phyloP scores from a whole-genome alignment of 1,140 invertebrate species.

The Acyrthosiphon pisum region DNA sequence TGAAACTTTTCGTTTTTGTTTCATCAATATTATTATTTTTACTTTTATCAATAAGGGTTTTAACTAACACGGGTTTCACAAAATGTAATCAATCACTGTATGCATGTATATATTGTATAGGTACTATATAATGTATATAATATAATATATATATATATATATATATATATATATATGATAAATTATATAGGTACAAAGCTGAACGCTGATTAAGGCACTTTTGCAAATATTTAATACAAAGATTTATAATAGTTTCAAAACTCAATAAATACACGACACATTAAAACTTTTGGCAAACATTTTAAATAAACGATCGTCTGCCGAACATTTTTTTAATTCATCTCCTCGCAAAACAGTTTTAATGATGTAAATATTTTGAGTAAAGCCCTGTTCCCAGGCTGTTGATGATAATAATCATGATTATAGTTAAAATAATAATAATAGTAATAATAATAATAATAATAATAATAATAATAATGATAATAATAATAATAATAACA shows the following conservation, averaged over 20 bases:
- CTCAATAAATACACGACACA: background rate
- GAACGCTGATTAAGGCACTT: slow-evolving; percentile 5
- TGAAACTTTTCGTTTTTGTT: background rate
- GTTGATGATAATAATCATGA: background rate
- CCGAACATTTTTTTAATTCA: background rate
- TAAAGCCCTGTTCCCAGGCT: background rate
- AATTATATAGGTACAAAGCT: background rate
- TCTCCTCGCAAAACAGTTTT: background rate
- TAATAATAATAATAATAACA: background rate
- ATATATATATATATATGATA: background rate
- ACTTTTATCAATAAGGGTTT: background rate
- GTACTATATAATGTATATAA: background rate
- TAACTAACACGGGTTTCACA: background rate
- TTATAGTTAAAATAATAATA: background rate
- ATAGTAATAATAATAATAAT: background rate
- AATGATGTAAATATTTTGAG: background rate
- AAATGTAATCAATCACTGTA: slow-evolving; percentile 8
- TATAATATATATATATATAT: background rate
- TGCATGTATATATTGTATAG: background rate
- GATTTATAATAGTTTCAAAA: background rate
- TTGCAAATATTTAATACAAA: background rate
- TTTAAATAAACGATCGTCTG: background rate
- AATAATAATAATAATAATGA: background rate
- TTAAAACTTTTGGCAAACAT: background rate
- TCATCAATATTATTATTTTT: background rate